Evolutionary conservation across 92 coral and sea anemone genomes (phyloP).

Genomic region (Epizoanthus rinbou): DNA sequence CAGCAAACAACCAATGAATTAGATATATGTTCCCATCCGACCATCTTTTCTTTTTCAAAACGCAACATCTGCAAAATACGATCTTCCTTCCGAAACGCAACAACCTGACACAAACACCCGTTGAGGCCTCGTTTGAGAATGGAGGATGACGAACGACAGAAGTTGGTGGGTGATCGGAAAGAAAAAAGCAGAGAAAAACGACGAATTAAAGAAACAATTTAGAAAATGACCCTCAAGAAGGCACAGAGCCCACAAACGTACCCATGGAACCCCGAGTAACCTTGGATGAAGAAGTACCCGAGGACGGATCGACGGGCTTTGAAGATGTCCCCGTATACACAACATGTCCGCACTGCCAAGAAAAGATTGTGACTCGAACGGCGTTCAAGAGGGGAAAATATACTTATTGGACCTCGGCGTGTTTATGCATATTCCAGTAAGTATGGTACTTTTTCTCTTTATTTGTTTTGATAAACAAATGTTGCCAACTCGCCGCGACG

Average conservation of each 20-base stretch:
- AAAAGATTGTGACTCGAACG: constrained; percentile 89
- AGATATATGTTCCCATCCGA: neutral
- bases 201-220: neutral
- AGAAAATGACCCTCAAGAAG: neutral
- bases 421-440: constrained; percentile 97
- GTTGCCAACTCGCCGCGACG: too few species aligned
- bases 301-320: constrained; percentile 71
- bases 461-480: neutral
- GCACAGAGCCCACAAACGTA: neutral
- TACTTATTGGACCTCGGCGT: constrained; percentile 92
- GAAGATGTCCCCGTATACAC: constrained; percentile 97
- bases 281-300: constrained; percentile 52
- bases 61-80: neutral
- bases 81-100: neutral
- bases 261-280: neutral
- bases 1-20: neutral
- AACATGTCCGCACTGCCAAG: constrained; percentile 87
- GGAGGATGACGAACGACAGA: constrained; percentile 14
- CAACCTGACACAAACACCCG: neutral
- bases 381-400: constrained; percentile 88
- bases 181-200: neutral
- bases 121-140: neutral
- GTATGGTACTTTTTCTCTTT: constrained; percentile 38
- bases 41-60: neutral
- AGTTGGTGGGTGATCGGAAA: neutral